Evolutionary conservation across 2,113 vertebrate species (phyloP).

Genomic region (Arvicanthis niloticus): DNA sequence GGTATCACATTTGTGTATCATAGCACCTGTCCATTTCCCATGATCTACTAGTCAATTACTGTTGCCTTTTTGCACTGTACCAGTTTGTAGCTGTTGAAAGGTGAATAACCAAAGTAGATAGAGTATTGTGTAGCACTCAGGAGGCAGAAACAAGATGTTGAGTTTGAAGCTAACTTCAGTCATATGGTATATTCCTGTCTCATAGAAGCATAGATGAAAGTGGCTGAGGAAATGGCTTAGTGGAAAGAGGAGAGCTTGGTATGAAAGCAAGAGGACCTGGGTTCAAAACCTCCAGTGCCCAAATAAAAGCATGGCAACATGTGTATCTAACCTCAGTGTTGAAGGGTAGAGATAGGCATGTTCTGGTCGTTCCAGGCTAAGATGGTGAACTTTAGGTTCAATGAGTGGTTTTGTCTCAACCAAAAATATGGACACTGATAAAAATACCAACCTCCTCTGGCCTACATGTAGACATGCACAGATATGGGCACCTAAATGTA

Average conservation of each 20-base stretch:
- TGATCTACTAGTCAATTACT: neutral
- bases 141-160: neutral
- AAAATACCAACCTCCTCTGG: neutral
- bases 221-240: neutral
- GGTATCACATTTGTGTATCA: neutral
- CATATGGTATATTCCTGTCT: neutral
- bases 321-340: neutral
- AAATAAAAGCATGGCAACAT: neutral
- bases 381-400: neutral
- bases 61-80: neutral
- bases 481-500: neutral
- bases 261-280: neutral
- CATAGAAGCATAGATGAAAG: neutral
- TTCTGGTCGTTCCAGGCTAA: neutral
- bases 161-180: neutral
- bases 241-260: neutral
- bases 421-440: neutral
- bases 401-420: neutral
- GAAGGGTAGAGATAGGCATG: neutral
- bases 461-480: neutral
- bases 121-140: neutral
- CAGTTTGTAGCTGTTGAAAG: neutral
- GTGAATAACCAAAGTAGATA: neutral
- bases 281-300: neutral
- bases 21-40: neutral